These are phyloP conservation scores for Drosophila lini DNA, from an alignment of 1,140 invertebrate genomes.

Conservation along the genomic window DNA sequence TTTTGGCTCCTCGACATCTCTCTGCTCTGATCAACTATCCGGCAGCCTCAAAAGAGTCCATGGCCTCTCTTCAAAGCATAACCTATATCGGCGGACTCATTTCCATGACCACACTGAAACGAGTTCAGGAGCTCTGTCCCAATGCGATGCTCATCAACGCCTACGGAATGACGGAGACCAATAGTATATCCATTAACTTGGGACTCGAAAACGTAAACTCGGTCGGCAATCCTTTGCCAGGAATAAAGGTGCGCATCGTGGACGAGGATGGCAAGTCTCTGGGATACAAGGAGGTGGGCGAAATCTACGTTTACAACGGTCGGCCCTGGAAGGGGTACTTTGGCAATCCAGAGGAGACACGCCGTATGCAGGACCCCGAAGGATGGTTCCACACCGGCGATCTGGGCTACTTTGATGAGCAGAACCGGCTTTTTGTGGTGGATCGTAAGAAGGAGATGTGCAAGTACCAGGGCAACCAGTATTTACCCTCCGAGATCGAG, in stretches of 20 bases:
- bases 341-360: background rate
- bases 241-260: constrained; percentile 2
- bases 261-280: constrained; percentile 2
- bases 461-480: background rate
- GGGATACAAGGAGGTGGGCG: constrained; percentile 2
- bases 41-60: background rate
- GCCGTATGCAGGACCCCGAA: background rate
- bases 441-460: constrained; percentile 1
- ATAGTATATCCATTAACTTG: background rate
- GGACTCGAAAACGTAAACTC: background rate
- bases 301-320: background rate
- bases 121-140: constrained; percentile 1
- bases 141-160: background rate
- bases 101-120: constrained; percentile 1
- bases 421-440: background rate
- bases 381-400: constrained; percentile 10
- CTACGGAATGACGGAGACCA: constrained; percentile 8
- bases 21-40: background rate
- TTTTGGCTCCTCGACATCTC: background rate
- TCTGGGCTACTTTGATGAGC: background rate
- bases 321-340: constrained; percentile 4
- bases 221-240: constrained; percentile 1
- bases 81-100: constrained; percentile 2
- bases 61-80: background rate
- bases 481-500: constrained; percentile 4